Base-by-base conservation (phyloP, 1,140 invertebrate genomes). In the Coptotermes formosanus region DNA sequence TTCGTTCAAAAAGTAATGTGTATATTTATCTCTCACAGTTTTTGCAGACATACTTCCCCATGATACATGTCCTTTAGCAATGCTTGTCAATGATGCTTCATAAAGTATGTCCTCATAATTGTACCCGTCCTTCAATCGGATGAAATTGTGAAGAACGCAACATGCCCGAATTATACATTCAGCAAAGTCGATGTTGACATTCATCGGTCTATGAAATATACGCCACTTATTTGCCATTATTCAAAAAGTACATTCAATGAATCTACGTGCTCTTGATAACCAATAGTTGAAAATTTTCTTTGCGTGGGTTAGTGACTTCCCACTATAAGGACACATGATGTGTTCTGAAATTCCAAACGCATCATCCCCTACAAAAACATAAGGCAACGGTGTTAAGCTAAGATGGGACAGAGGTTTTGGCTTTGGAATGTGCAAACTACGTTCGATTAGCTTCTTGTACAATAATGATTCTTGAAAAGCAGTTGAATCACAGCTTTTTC, bases 201-300 rank as follows among this genome's bases (percentile, higher is more conserved):
- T 85, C 44, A 90, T 89, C 59, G 89, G 52, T 30, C 83, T 87
- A 75, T 88, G 88, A 86, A 91, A 91, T 87, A 92, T 89, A 88
- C 89, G 83, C 91, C 91, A 92, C 87, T 90, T 90, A 44, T 88
- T 88, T 38, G 90, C 88, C 32, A 92, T 82, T 87, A 91, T 91
- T 16, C 91, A 91, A 90, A 92, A 92, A 69, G 90, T 87, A 88
- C 90, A 90, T 89, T 92, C 91, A 9, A 91, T 89, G 30, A 87
- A 88, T 45, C 89, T 87, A 87, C 91, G 87, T 43, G 90, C 89
- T 81, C 90, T 87, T 32, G 89, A 90, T 55, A 91, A 86, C 82
- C 91, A 85, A 86, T 92, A 92, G 87, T 92, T 92, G 86, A 91
- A 92, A 86, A 91, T 89, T 88, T 88, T 88, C 48, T 90, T 88